phyloP scores from a whole-genome alignment of 2,113 vertebrate species.

The Fulica atra region DNA sequence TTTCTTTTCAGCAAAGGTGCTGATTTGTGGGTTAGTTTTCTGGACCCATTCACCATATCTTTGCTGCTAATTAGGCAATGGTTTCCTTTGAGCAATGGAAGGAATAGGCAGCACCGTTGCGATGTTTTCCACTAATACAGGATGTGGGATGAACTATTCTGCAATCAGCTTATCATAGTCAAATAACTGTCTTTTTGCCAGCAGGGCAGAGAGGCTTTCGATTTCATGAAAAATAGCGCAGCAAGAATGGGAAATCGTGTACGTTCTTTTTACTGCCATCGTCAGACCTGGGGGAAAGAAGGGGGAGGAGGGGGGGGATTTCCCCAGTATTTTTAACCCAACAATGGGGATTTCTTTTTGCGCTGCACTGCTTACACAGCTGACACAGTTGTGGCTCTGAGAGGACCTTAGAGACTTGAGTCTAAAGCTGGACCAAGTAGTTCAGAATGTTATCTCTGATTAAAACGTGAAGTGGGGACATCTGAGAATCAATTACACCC shows the following conservation, averaged over 20 bases:
- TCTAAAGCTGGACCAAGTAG: background rate
- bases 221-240: constrained; percentile 62
- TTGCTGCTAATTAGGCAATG: background rate
- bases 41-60: constrained; percentile 12
- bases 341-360: constrained; percentile 12
- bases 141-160: constrained; percentile 59
- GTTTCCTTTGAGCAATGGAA: constrained; percentile 57
- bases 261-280: constrained; percentile 8
- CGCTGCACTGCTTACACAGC: background rate
- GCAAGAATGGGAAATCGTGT: constrained; percentile 45
- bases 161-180: constrained; percentile 25
- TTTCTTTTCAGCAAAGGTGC: constrained; percentile 45
- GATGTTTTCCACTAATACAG: constrained; percentile 63
- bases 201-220: constrained; percentile 40
- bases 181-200: constrained; percentile 34
- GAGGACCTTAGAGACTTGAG: background rate
- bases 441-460: background rate
- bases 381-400: background rate
- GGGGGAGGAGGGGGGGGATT: background rate
- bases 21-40: background rate
- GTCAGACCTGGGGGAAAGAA: background rate
- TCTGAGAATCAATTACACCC: background rate
- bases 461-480: background rate
- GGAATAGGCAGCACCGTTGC: constrained; percentile 21
- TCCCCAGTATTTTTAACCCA: constrained; percentile 48